Evolutionary conservation across 1,140 invertebrate genomes (phyloP), one percentile per base, ranked within the genome.

Genomic region (Branchinecta lindahli): DNA sequence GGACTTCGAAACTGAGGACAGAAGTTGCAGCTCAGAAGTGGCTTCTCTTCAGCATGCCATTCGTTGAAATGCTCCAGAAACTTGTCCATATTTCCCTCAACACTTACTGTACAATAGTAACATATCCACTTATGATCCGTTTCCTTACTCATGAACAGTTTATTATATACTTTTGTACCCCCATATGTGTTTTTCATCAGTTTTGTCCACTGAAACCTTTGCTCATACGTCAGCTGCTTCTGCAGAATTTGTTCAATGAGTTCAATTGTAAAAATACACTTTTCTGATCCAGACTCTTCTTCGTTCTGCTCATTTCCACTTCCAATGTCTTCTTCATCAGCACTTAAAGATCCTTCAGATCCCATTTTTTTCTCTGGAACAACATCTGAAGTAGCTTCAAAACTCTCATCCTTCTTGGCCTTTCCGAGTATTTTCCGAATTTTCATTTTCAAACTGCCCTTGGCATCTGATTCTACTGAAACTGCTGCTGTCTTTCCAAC

Each of bases 1-100:
- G 52, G 52, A 61, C 52, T 61, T 61, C 52, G 12, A 61, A 61
- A 61, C 52, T 61, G 52, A 15, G 52, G 52, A 61, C 52, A 61
- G 18, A 61, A 61, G 6, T 61, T 61, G 52, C 52, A 61, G 52
- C 52, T 61, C 12, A 61, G 52, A 12, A 61, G 18, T 15, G 52
- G 52, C 18, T 61, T 61, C 52, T 61, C 52, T 4, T 61, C 52
- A 15, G 52, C 12, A 61, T 61, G 52, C 52, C 52, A 61, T 61
- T 61, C 52, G 6, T 61, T 61, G 18, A 61, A 61, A 61, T 61
- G 52, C 52, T 15, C 52, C 52, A 61, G 6, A 61, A 61, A 61
- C 52, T 12, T 20, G 18, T 61, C 52, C 52, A 61, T 61, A 20
- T 61, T 61, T 6, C 52, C 52, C 18, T 61, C 52, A 20, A 61